Conservation (phyloP, 2,888 invertebrate species). For the Zele albiditarsus region DNA sequence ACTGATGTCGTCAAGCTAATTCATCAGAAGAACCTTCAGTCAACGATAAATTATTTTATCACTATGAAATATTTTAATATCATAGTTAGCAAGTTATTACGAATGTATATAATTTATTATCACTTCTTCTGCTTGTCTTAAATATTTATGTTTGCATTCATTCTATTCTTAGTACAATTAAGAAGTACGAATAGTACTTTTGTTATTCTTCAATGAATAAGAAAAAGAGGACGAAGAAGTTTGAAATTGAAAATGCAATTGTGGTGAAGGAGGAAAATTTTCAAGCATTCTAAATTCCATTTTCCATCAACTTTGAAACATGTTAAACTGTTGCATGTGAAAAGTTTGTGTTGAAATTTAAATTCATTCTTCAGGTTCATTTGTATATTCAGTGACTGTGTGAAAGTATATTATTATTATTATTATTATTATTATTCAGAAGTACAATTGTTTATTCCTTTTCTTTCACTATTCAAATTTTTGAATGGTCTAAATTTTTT, state of each 20-base stretch:
- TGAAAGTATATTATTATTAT: background rate
- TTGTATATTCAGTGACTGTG: background rate
- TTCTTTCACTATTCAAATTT: too few relatives aligned
- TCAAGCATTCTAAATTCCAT: conserved; percentile 5
- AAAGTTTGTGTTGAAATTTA: background rate
- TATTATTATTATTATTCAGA: too few relatives aligned
- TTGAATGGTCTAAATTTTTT: too few relatives aligned
- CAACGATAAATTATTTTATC: background rate
- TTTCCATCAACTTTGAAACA: conserved; percentile 1
- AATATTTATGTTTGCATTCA: too few relatives aligned
- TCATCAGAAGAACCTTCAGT: background rate
- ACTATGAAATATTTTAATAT: background rate
- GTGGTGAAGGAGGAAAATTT: background rate
- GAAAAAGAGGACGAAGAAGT: background rate
- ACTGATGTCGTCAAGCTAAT: background rate
- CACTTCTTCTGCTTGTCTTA: too few relatives aligned
- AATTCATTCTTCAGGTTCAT: background rate
- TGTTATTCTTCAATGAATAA: background rate
- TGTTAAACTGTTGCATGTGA: conserved; percentile 1
- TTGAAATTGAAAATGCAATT: conserved; percentile 14
- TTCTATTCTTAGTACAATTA: too few relatives aligned
- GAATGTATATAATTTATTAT: too few relatives aligned
- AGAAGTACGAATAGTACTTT: background rate
- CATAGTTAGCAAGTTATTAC: background rate
- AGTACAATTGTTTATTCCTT: background rate